Percentiles rank a stretch among this genome's conserved stretches.
phyloP scores from a whole-genome alignment of 1,140 invertebrate genomes.

The Arion vulgaris region DNA sequence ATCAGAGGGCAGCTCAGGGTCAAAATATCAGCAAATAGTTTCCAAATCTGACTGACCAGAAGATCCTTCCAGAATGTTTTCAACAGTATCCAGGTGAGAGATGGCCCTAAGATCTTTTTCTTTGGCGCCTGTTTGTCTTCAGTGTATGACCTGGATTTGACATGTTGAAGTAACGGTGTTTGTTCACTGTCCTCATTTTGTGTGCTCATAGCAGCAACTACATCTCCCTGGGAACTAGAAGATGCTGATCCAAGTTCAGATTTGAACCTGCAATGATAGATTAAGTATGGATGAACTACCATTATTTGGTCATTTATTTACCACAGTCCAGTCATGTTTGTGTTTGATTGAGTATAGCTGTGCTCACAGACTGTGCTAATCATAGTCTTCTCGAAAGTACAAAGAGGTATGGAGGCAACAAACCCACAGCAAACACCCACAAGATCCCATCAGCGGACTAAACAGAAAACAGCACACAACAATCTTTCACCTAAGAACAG shows the following conservation, averaged over 20 bases:
- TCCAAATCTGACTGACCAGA: slow-evolving; percentile 51
- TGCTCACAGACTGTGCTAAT: too few relatives aligned
- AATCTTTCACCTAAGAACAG: too few relatives aligned
- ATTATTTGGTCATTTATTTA: too few relatives aligned
- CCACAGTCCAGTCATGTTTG: too few relatives aligned
- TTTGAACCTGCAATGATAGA: not conserved
- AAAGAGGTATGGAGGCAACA: too few relatives aligned
- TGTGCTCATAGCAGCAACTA: not conserved
- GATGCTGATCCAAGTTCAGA: not conserved
- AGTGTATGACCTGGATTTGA: not conserved
- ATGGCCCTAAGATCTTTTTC: slow-evolving; percentile 40
- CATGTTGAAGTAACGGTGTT: not conserved
- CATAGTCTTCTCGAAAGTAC: too few relatives aligned
- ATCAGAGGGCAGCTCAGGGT: slow-evolving; percentile 50
- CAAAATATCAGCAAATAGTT: slow-evolving; percentile 54
- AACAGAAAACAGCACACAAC: too few relatives aligned
- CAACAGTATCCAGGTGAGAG: slow-evolving; percentile 43
- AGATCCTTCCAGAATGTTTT: slow-evolving; percentile 53
- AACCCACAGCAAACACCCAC: too few relatives aligned
- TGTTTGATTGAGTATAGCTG: too few relatives aligned
- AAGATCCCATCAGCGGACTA: too few relatives aligned
- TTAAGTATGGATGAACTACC: too few relatives aligned
- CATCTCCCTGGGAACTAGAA: not conserved
- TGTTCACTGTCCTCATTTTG: not conserved
- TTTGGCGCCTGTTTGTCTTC: not conserved